Conservation (phyloP, 2,888 invertebrate species). For the Microdon myrmicae region DNA sequence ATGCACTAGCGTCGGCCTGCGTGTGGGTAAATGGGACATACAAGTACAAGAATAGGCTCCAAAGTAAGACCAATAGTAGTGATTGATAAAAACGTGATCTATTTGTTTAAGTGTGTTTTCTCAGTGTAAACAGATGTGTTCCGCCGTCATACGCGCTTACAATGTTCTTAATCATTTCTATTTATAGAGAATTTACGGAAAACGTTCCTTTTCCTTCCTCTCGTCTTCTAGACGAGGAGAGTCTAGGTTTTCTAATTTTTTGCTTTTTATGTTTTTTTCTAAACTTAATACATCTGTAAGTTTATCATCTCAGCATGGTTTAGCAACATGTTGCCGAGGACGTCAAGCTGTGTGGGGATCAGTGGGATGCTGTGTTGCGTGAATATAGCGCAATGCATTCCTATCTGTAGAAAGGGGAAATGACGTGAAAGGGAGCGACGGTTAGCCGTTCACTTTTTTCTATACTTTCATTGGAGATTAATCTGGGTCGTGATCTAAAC, state of each 20-base stretch:
- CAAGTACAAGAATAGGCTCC: too few relatives aligned
- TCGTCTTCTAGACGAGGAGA: too few relatives aligned
- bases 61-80: constrained; percentile 32
- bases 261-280: too few relatives aligned
- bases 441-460: constrained; percentile 1
- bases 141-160: background rate
- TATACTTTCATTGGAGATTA: background rate
- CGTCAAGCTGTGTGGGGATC: constrained; percentile 42
- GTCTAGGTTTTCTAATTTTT: too few relatives aligned
- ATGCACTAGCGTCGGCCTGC: too few relatives aligned
- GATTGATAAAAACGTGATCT: constrained; percentile 50
- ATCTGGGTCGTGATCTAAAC: constrained; percentile 15
- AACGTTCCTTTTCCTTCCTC: constrained; percentile 11
- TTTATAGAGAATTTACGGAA: constrained; percentile 38
- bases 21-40: too few relatives aligned
- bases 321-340: constrained; percentile 43
- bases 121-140: constrained; percentile 39
- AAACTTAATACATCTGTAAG: constrained; percentile 25
- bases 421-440: constrained; percentile 14
- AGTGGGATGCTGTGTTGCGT: constrained; percentile 22
- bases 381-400: constrained; percentile 9
- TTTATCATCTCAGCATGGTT: constrained; percentile 48
- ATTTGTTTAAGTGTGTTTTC: constrained; percentile 49
- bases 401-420: background rate
- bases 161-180: constrained; percentile 40